Percentiles rank a stretch among this genome's conserved stretches.
Evolutionary conservation across 2,113 vertebrate genomes (phyloP).

Genomic region (Nibea albiflora): DNA sequence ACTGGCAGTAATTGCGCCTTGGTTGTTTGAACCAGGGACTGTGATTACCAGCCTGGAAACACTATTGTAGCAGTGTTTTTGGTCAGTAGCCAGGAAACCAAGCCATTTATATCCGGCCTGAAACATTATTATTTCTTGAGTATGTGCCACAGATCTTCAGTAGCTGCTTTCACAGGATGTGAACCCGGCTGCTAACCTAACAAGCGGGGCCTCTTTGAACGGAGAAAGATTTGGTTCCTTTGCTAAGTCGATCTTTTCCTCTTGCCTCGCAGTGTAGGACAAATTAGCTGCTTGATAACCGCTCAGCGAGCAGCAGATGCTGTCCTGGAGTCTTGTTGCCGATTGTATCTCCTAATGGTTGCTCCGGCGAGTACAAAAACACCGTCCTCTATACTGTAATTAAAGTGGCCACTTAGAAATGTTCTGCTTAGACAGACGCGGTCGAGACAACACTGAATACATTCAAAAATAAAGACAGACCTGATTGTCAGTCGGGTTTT

Average conservation of each 20-base stretch:
- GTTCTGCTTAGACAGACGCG: slow-evolving; percentile 30
- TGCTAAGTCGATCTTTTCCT: slow-evolving; percentile 8
- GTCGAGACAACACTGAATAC: slow-evolving; percentile 41
- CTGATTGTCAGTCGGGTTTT: slow-evolving; percentile 61
- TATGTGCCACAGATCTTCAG: slow-evolving; percentile 50
- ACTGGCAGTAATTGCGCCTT: slow-evolving; percentile 63
- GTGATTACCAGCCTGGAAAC: slow-evolving; percentile 65
- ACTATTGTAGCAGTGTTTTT: slow-evolving; percentile 50
- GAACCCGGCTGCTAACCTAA: slow-evolving; percentile 48
- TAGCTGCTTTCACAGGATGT: slow-evolving; percentile 39
- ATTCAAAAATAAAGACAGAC: slow-evolving; percentile 44
- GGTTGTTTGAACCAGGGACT: slow-evolving; percentile 51
- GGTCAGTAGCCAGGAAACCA: slow-evolving; percentile 61
- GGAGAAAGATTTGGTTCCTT: slow-evolving; percentile 5
- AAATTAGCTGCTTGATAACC: slow-evolving; percentile 49
- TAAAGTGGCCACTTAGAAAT: slow-evolving; percentile 14
- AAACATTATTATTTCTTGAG: slow-evolving; percentile 49
- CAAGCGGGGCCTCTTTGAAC: slow-evolving; percentile 39
- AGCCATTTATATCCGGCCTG: slow-evolving; percentile 32
- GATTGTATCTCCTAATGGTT: slow-evolving; percentile 13
- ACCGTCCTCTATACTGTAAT: slow-evolving; percentile 7
- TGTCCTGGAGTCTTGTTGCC: slow-evolving; percentile 26
- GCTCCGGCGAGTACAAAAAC: slow-evolving; percentile 37
- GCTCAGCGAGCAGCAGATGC: slow-evolving; percentile 14
- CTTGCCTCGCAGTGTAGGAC: slow-evolving; percentile 7